Evolutionary conservation across 1,140 invertebrate species (phyloP), one percentile per base, ranked within the genome.

Genomic region (Pseudobourletiella spinata): DNA sequence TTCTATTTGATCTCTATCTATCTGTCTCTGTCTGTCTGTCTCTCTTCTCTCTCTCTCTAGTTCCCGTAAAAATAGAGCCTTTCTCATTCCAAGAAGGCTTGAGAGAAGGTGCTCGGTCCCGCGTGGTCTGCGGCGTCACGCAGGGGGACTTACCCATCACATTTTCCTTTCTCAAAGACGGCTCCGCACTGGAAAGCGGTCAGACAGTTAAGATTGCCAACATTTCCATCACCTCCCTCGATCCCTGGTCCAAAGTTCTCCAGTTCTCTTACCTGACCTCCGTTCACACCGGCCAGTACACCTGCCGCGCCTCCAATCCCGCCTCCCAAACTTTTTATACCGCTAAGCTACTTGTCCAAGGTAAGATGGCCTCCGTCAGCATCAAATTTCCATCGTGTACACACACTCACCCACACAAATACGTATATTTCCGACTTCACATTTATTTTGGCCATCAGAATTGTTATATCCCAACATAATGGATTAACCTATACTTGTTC

Each of bases 41-140:
- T 66, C 61, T 57, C 39, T 60, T 65, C 48, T 66, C 56, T 66
- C 61, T 57, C 39, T 60, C 39, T 42, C 54, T 63, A 15, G 86
- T 87, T 82, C 85, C 85, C 77, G 85, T 85, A 79, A 85, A 84
- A 79, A 86, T 88, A 81, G 85, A 86, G 80, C 85, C 85, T 77
- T 88, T 88, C 82, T 82, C 79, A 78, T 87, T 87, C 79, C 85
- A 86, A 80, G 83, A 86, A 74, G 85, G 85, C 72, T 82, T 89
- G 72, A 82, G 83, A 73, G 87, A 89, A 80, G 88, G 86, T 73
- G 86, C 89, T 81, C 82, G 88, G 74, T 88, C 88, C 51, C 83
- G 87, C 70, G 84, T 88, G 71, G 85, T 89, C 69, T 92, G 89
- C 79, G 86, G 86, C 68, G 86, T 91, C 69, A 86, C 86, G 75